phyloP scores from a whole-genome alignment of 1,140 invertebrate genomes.

The Drosophila ogumai region DNA sequence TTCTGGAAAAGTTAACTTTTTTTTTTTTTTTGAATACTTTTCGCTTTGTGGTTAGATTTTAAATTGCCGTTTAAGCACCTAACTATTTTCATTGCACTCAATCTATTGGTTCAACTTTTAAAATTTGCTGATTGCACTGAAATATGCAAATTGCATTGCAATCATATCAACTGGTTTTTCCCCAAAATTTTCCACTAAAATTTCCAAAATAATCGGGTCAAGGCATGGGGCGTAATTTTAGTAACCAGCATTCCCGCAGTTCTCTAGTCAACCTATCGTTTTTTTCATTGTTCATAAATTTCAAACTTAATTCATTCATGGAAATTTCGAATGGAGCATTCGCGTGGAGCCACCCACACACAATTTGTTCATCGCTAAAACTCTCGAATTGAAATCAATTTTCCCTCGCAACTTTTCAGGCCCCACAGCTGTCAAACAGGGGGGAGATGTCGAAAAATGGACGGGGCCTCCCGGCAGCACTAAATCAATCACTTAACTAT shows the following conservation, averaged over 20 bases:
- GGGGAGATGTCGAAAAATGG: constrained; percentile 10
- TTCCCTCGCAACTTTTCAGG: constrained; percentile 39
- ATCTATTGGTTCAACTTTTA: constrained; percentile 27
- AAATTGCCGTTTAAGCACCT: background rate
- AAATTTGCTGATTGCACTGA: constrained; percentile 33
- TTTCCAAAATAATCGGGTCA: constrained; percentile 10
- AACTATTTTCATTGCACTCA: constrained; percentile 13
- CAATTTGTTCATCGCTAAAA: constrained; percentile 19
- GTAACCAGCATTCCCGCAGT: constrained; percentile 3
- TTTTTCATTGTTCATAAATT: constrained; percentile 47
- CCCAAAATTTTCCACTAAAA: background rate
- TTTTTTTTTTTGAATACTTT: background rate
- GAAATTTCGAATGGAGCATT: constrained; percentile 7
- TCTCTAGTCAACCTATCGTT: constrained; percentile 5
- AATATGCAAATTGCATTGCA: constrained; percentile 38
- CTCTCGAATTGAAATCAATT: constrained; percentile 60
- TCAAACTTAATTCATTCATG: constrained; percentile 45
- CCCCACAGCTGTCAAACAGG: constrained; percentile 36
- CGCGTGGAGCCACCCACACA: background rate
- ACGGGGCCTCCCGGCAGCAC: constrained; percentile 33
- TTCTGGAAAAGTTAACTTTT: background rate
- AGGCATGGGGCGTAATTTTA: constrained; percentile 7
- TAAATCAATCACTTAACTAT: constrained; percentile 76
- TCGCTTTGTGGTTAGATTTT: background rate
- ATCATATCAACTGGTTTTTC: constrained; percentile 13